These are phyloP conservation scores for Cephus pulcher DNA, from an alignment of 2,888 invertebrate genomes.

Conservation along the genomic window DNA sequence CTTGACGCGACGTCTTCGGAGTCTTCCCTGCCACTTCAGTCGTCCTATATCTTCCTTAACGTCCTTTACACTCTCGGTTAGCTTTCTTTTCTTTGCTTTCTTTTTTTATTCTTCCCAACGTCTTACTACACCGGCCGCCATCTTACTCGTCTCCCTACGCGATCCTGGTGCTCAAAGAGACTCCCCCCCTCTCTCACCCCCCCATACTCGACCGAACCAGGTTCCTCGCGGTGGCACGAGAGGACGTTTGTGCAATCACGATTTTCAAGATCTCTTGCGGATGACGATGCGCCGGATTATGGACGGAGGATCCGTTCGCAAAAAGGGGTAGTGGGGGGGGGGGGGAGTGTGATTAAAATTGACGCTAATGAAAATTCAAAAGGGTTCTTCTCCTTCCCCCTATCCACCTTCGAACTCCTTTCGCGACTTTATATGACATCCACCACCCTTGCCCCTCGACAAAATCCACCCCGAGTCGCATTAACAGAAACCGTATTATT, in stretches of 20 bases:
- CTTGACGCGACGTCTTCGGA: conserved; percentile 30
- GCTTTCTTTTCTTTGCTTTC: not conserved
- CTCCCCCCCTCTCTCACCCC: not conserved
- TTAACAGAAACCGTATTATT: not conserved
- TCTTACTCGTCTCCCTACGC: not conserved
- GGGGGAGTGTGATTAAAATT: not conserved
- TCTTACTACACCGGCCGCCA: not conserved
- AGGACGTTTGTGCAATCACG: not conserved
- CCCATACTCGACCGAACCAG: not conserved
- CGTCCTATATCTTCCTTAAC: conserved; percentile 9
- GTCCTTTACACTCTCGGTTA: not conserved
- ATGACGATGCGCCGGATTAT: not conserved
- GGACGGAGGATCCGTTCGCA: too few species aligned
- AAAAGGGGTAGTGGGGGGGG: too few species aligned
- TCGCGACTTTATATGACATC: not conserved
- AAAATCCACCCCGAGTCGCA: too few species aligned
- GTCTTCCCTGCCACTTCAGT: conserved; percentile 27
- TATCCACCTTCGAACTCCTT: not conserved
- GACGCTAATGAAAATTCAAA: conserved; percentile 1
- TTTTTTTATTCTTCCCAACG: not conserved
- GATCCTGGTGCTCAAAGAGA: conserved; percentile 13
- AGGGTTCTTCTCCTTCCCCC: not conserved
- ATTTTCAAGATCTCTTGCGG: not conserved
- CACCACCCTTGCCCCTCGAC: too few species aligned
- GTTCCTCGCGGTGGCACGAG: not conserved